Evolutionary conservation across 2,888 invertebrate genomes (phyloP), one percentile per base, ranked within the genome.

Genomic region (Dorcus hopei): DNA sequence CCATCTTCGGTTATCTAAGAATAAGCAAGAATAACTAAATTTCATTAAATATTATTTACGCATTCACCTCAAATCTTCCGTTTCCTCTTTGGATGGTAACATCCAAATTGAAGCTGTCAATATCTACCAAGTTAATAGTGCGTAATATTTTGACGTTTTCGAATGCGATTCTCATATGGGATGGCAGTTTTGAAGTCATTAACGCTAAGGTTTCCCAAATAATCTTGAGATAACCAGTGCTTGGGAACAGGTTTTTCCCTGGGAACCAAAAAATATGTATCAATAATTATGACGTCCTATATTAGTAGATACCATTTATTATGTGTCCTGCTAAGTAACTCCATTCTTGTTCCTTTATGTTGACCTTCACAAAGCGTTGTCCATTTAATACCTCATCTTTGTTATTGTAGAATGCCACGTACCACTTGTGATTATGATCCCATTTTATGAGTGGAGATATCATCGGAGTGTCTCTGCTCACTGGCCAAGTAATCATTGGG

Each of bases 391-490:
- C 85, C 67, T 86, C 87, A 69, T 86, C 86, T 73, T 87, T 85
- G 42, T 85, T 84, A 64, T 83, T 84, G 72, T 87, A 89, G 49
- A 85, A 83, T 0, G 87, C 86, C 1, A 90, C 87, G 66, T 85
- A 81, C 89, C 90, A 91, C 59, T 89, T 85, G 60, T 87, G 86
- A 14, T 84, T 82, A 70, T 97, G 96, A 66, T 96, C 91, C 95
- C 96, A 97, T 63, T 85, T 85, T n/a, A 97, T 85, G 2, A 90
- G 79, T 3, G 93, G 89, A 0, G 92, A 85, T 40, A 95, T 80
- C 87, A 91, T 91, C 0, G 93, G 90, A 0, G 95, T 95, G 0
- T 89, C 87, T 14, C 89, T 83, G 0, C 93, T 89, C 1, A 97
- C 96, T 0, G 97, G 97, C 77, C 86, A 93, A 43, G 84, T 72